A percentile compares a stretch with the other conserved stretches of the same genome.
Conservation (phyloP, 2,888 invertebrate species). For the Hydraecia micacea region DNA sequence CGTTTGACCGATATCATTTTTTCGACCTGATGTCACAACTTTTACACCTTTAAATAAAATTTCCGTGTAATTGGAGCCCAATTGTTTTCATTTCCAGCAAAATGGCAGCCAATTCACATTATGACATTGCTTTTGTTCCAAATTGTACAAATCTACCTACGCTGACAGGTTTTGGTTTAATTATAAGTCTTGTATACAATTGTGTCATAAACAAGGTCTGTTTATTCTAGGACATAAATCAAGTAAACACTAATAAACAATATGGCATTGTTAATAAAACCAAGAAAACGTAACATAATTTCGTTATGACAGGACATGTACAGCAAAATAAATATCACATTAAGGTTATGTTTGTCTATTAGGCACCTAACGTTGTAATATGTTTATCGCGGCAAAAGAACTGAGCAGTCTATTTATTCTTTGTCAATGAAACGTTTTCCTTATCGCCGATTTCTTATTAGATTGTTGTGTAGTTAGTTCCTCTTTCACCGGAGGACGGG, state of each 20-base stretch:
- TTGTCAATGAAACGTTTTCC: slow-evolving; percentile 87
- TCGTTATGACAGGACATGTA: slow-evolving; percentile 30
- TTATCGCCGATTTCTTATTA: slow-evolving; percentile 85
- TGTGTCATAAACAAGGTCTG: neutral
- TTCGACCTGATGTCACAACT: neutral
- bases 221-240: slow-evolving; percentile 32
- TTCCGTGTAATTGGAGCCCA: neutral
- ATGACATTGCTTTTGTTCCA: neutral
- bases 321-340: slow-evolving; percentile 53
- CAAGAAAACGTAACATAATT: slow-evolving; percentile 46
- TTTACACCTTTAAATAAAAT: neutral
- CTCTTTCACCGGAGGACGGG: slow-evolving; percentile 72
- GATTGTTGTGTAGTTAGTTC: slow-evolving; percentile 83
- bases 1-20: neutral
- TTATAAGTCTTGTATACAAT: neutral
- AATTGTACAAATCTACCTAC: neutral
- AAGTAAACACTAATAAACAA: slow-evolving; percentile 27
- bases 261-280: slow-evolving; percentile 37
- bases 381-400: slow-evolving; percentile 76
- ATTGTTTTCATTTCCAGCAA: neutral
- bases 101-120: neutral
- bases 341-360: slow-evolving; percentile 63
- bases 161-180: too few species aligned
- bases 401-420: slow-evolving; percentile 82
- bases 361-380: slow-evolving; percentile 68